A percentile compares a stretch with the other conserved stretches of the same genome.
Conservation (phyloP, 2,113 vertebrate genomes). For the Pelodiscus sinensis region DNA sequence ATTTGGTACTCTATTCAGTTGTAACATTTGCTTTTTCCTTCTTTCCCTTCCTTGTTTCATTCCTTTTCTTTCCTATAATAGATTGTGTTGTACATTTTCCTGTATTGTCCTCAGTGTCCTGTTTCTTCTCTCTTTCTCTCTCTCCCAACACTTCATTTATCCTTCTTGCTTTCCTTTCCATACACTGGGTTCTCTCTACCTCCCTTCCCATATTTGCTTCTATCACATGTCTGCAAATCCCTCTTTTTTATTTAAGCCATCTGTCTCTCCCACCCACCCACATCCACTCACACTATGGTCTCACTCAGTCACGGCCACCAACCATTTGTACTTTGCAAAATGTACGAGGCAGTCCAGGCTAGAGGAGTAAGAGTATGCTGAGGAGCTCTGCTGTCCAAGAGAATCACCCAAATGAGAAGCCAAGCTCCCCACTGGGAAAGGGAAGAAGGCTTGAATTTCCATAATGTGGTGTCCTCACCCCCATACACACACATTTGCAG, state of each 20-base stretch:
- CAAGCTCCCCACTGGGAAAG: not conserved
- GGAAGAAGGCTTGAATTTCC: not conserved
- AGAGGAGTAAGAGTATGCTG: not conserved
- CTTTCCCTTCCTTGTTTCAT: not conserved
- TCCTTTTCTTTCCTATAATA: not conserved
- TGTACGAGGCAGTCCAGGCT: not conserved
- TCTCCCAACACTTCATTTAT: not conserved
- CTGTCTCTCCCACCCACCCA: not conserved
- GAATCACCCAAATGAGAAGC: not conserved
- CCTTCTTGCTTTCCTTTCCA: not conserved
- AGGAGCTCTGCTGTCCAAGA: not conserved
- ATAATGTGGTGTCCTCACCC: not conserved
- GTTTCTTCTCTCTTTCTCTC: not conserved
- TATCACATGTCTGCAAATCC: not conserved
- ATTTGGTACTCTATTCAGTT: not conserved
- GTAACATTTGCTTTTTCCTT: not conserved
- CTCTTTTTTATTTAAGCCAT: not conserved
- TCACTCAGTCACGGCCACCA: not conserved
- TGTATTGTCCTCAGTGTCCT: not conserved
- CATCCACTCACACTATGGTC: not conserved
- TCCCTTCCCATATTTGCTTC: not conserved
- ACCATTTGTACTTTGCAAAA: not conserved
- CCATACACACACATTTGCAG: not conserved
- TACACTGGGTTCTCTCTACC: not conserved
- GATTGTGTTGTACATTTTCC: not conserved